phyloP scores from a whole-genome alignment of 92 coral and sea anemone genomes.

The Palythoa grandis region DNA sequence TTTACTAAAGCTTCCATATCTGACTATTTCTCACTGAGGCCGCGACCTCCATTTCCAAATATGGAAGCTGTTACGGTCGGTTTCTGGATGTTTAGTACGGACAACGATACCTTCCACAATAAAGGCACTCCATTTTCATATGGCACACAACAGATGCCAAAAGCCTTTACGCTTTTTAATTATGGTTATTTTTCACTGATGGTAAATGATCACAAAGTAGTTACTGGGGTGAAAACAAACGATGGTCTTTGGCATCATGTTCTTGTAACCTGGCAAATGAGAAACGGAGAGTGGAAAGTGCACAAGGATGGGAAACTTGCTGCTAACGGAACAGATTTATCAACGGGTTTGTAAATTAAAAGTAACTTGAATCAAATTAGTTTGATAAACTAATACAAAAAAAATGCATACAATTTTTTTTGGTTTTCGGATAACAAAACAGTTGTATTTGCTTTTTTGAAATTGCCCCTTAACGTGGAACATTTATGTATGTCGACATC shows the following conservation, averaged over 20 bases:
- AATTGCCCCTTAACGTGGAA: background rate
- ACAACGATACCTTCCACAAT: slow-evolving; percentile 18
- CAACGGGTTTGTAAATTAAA: slow-evolving; percentile 12
- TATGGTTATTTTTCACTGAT: background rate
- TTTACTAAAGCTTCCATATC: slow-evolving; percentile 1
- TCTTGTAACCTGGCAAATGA: slow-evolving; percentile 63
- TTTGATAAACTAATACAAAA: too few relatives aligned
- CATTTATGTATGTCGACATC: background rate
- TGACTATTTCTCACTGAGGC: slow-evolving; percentile 1
- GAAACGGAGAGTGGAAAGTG: slow-evolving; percentile 45
- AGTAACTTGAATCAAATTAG: background rate
- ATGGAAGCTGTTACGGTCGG: slow-evolving; percentile 8
- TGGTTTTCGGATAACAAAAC: too few relatives aligned
- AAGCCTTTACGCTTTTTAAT: slow-evolving; percentile 6
- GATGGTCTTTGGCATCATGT: slow-evolving; percentile 74
- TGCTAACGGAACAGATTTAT: background rate
- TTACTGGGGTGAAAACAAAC: background rate
- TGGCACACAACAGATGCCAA: background rate
- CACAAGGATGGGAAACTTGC: slow-evolving; percentile 53
- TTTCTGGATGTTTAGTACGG: slow-evolving; percentile 21
- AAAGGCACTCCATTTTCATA: slow-evolving; percentile 18
- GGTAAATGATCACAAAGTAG: background rate
- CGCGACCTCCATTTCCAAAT: background rate
- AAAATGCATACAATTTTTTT: too few relatives aligned
- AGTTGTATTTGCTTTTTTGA: too few relatives aligned